Conservation (phyloP, 2,888 invertebrate species). For the Coenonympha glycerion region DNA sequence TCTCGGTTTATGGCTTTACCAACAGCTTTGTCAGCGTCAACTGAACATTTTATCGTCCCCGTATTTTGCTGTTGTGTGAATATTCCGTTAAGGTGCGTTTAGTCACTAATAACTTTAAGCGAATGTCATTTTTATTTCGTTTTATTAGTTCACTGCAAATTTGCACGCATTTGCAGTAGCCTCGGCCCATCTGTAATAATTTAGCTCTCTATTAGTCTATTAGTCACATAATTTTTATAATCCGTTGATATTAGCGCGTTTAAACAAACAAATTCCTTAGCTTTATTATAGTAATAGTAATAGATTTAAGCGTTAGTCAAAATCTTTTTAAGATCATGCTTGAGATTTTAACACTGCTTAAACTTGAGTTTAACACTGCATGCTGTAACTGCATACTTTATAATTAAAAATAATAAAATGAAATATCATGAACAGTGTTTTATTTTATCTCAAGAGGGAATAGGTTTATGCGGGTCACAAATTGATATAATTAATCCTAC, state of each 20-base stretch:
- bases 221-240: no score
- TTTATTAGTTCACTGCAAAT: no score
- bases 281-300: no score
- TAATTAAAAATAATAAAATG: neutral
- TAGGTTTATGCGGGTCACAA: neutral
- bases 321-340: no score
- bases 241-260: no score
- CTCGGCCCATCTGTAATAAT: no score
- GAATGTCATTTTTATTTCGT: neutral
- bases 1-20: neutral
- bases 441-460: neutral
- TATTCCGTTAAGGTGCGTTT: neutral
- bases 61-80: neutral
- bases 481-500: slow-evolving; percentile 2
- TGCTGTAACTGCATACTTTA: neutral
- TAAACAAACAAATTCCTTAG: no score
- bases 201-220: no score
- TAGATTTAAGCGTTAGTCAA: no score
- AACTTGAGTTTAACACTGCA: neutral
- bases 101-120: no score
- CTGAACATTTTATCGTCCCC: neutral
- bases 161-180: no score
- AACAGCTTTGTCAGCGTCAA: neutral
- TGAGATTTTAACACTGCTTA: no score
- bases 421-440: neutral